A percentile compares a stretch with the other conserved stretches of the same genome.
These are phyloP conservation scores for Neocrepidodera transversa DNA, from an alignment of 2,888 invertebrate genomes.

Conservation along the genomic window DNA sequence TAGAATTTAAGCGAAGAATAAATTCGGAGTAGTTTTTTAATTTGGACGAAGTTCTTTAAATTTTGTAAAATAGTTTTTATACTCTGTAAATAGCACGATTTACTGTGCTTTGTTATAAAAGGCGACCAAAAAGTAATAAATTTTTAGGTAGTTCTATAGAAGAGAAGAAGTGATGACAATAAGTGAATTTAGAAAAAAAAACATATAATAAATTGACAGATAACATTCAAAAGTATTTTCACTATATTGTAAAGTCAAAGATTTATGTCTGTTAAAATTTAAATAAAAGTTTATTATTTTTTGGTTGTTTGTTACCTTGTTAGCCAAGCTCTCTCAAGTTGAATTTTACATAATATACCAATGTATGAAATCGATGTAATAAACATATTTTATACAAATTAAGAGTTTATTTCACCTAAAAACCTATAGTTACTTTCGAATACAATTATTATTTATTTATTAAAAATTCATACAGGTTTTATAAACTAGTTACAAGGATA, in stretches of 20 bases:
- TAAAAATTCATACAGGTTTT: too few relatives aligned
- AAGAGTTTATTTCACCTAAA: too few relatives aligned
- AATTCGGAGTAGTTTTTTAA: conserved; percentile 4
- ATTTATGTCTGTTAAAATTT: not conserved
- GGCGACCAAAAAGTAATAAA: conserved; percentile 16
- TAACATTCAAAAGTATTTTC: too few relatives aligned
- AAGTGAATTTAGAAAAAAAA: too few relatives aligned
- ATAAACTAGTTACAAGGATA: too few relatives aligned
- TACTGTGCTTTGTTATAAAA: conserved; percentile 34
- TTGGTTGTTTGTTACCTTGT: conserved; percentile 30
- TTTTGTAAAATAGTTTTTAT: conserved; percentile 7
- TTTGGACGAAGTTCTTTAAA: conserved; percentile 4
- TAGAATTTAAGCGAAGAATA: not conserved
- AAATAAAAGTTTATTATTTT: conserved; percentile 8
- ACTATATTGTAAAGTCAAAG: too few relatives aligned
- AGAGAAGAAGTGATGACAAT: too few relatives aligned
- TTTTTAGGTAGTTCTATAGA: too few relatives aligned
- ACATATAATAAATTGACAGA: too few relatives aligned
- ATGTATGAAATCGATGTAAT: conserved; percentile 41
- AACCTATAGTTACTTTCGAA: too few relatives aligned
- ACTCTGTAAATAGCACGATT: conserved; percentile 27
- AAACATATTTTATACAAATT: conserved; percentile 41
- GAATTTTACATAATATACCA: conserved; percentile 41
- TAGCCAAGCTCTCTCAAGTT: conserved; percentile 31
- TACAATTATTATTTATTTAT: too few relatives aligned